These are phyloP conservation scores for Cladopsammia gracilis DNA, from an alignment of 64 coral and sea anemone genomes.

Conservation along the genomic window DNA sequence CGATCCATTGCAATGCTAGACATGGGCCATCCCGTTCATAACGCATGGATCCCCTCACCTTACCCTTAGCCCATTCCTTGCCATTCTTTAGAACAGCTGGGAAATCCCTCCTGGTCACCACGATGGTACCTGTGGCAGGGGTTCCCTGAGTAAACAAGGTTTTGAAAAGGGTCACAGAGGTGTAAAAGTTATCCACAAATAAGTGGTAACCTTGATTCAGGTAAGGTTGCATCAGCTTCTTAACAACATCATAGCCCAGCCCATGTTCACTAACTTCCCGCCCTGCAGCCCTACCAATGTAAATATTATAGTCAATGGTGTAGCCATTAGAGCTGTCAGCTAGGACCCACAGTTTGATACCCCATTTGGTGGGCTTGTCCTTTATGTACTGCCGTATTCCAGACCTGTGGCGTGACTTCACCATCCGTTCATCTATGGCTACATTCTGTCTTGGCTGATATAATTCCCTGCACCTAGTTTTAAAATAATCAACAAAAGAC, in stretches of 20 bases:
- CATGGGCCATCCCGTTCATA: constrained; percentile 48
- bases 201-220: too few species aligned
- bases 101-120: constrained; percentile 62
- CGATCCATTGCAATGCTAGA: constrained; percentile 65
- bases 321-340: too few species aligned
- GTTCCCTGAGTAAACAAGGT: constrained; percentile 14
- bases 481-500: constrained; percentile 65
- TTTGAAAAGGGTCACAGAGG: constrained; percentile 26
- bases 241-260: too few species aligned
- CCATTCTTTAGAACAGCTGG: constrained; percentile 58
- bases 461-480: too few species aligned
- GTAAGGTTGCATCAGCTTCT: too few species aligned
- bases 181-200: constrained; percentile 80
- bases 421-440: constrained; percentile 51
- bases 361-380: constrained; percentile 77
- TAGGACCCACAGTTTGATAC: constrained; percentile 67
- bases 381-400: too few species aligned
- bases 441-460: constrained; percentile 70
- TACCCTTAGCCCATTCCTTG: too few species aligned
- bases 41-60: constrained; percentile 47
- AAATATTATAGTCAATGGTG: constrained; percentile 30
- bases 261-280: constrained; percentile 2
- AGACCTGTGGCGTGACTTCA: too few species aligned
- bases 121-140: too few species aligned
- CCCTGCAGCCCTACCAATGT: constrained; percentile 6